Conservation (phyloP, 2,797 vertebrate genomes). For the Monodelphis domestica region DNA sequence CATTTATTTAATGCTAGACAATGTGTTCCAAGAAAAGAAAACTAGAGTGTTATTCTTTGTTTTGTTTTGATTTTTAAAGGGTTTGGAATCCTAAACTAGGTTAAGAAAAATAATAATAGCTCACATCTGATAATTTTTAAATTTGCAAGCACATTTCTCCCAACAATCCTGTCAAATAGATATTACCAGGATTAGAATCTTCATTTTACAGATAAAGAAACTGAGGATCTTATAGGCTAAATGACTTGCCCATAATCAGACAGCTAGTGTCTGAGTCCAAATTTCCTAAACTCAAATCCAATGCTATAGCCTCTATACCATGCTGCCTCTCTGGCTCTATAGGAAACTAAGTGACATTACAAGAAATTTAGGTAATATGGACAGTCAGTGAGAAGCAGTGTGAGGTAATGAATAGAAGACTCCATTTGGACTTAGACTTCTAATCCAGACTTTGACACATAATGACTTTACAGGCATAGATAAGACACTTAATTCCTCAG, state of each 20-base stretch:
- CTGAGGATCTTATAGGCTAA: background rate
- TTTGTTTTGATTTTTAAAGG: background rate
- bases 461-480: too few species aligned
- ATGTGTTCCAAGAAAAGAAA: background rate
- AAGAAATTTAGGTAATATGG: constrained; percentile 34
- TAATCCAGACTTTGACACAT: too few species aligned
- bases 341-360: background rate
- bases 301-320: too few species aligned
- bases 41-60: background rate
- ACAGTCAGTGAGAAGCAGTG: background rate
- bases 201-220: background rate
- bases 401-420: too few species aligned
- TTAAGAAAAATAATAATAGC: background rate
- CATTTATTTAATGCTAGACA: background rate
- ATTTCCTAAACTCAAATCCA: too few species aligned
- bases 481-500: too few species aligned
- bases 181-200: background rate
- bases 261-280: too few species aligned
- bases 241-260: background rate
- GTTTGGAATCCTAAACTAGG: background rate
- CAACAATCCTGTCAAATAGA: background rate
- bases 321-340: too few species aligned
- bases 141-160: background rate
- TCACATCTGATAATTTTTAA: background rate
- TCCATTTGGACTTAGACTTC: too few species aligned